Evolutionary conservation across 2,888 invertebrate genomes (phyloP).

Genomic region (Oscheius sp.): DNA sequence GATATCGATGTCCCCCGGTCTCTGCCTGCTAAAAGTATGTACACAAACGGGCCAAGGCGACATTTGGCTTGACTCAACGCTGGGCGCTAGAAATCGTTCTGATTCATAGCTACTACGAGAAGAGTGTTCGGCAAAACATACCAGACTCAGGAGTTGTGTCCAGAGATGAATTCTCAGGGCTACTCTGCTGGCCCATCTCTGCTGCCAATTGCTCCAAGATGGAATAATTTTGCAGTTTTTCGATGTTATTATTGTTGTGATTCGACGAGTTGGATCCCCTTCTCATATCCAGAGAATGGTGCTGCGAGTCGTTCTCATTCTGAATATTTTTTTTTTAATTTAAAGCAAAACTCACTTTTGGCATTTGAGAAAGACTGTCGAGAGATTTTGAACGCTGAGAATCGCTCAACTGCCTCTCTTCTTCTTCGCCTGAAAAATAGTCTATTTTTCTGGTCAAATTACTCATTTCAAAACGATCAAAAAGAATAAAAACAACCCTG

Average conservation of each 20-base stretch:
- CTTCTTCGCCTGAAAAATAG: not conserved
- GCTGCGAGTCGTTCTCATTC: conserved; percentile 1
- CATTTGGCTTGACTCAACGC: conserved; percentile 3
- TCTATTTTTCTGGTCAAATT: not conserved
- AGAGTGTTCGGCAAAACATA: not conserved
- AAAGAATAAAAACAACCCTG: too few species aligned
- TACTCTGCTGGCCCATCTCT: too few species aligned
- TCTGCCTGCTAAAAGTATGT: conserved; percentile 21
- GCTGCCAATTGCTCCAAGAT: not conserved
- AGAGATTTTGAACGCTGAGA: not conserved
- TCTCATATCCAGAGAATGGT: conserved; percentile 16
- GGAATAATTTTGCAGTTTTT: not conserved
- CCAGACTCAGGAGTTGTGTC: not conserved
- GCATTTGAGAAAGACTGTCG: not conserved
- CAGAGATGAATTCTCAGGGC: not conserved
- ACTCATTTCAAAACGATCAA: too few species aligned
- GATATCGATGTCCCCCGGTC: conserved; percentile 15
- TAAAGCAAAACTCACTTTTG: not conserved
- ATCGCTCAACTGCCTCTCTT: not conserved
- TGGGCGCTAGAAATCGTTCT: not conserved
- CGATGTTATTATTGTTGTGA: conserved; percentile 4
- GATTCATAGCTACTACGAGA: conserved; percentile 4
- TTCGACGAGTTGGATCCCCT: conserved; percentile 16
- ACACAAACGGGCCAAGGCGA: conserved; percentile 11
- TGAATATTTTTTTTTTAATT: not conserved